These are phyloP conservation scores for Varanus komodoensis DNA, from an alignment of 2,113 vertebrate genomes.

Conservation along the genomic window DNA sequence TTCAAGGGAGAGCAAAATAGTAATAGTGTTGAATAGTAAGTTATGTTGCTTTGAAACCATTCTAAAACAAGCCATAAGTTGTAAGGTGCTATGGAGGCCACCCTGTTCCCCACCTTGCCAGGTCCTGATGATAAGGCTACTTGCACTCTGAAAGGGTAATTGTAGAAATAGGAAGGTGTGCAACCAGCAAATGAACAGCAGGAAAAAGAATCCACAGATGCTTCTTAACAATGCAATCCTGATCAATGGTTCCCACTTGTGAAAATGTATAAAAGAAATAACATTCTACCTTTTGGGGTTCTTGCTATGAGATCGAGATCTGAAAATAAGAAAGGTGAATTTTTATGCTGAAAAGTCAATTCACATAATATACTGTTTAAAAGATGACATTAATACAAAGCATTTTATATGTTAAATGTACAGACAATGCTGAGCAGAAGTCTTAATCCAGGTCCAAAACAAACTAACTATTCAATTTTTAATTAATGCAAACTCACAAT, in stretches of 20 bases:
- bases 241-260: slow-evolving; percentile 7
- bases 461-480: neutral
- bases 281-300: slow-evolving; percentile 81
- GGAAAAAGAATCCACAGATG: too few species aligned
- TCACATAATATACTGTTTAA: neutral
- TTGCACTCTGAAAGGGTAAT: too few species aligned
- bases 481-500: neutral
- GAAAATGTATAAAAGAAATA: slow-evolving; percentile 36
- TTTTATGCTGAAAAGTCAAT: neutral
- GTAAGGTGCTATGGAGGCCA: too few species aligned
- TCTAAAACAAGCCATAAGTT: too few species aligned
- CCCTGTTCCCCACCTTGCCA: too few species aligned
- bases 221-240: too few species aligned
- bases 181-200: too few species aligned
- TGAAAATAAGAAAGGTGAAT: slow-evolving; percentile 60
- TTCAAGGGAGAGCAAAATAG: neutral
- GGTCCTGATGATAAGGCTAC: too few species aligned
- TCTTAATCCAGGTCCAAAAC: neutral
- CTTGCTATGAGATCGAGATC: slow-evolving; percentile 86
- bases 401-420: neutral
- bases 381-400: neutral
- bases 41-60: too few species aligned
- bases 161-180: too few species aligned
- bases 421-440: neutral
- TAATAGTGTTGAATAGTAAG: too few species aligned